Conservation (phyloP, 2,797 vertebrate species). For the Acipenser ruthenus region DNA sequence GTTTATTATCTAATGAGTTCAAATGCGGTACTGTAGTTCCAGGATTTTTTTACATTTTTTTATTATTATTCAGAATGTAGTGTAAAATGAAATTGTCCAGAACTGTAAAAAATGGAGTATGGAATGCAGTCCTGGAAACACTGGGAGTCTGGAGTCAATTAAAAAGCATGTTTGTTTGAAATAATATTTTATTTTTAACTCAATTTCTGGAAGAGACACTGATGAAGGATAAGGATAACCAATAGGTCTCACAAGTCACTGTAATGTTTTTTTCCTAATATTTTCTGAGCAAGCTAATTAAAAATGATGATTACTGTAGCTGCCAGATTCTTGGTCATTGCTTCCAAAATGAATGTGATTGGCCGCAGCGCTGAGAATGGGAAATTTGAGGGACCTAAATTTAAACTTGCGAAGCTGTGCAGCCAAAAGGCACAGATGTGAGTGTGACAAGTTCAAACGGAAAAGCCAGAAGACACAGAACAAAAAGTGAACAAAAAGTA, state of each 20-base stretch:
- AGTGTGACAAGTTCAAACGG: constrained; percentile 14
- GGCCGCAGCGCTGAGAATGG: not conserved
- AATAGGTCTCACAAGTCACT: not conserved
- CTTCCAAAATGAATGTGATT: not conserved
- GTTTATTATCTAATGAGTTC: too few species aligned
- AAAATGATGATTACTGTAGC: not conserved
- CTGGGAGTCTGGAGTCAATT: too few species aligned
- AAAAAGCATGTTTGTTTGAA: too few species aligned
- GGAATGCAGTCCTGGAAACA: too few species aligned
- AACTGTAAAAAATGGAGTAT: too few species aligned
- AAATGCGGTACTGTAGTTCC: too few species aligned
- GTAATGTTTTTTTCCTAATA: not conserved
- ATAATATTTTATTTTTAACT: too few species aligned
- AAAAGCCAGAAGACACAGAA: not conserved
- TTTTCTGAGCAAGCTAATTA: constrained; percentile 1
- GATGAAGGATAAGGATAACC: not conserved
- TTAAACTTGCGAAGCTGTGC: constrained; percentile 10
- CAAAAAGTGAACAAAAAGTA: not conserved
- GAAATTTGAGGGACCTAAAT: constrained; percentile 10
- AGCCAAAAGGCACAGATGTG: constrained; percentile 13
- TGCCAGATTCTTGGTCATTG: not conserved
- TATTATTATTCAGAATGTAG: too few species aligned
- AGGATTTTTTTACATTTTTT: too few species aligned
- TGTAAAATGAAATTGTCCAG: too few species aligned
- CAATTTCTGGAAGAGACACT: not conserved